These are phyloP conservation scores for Bombus affinis DNA, from an alignment of 1,140 invertebrate genomes.

Conservation along the genomic window DNA sequence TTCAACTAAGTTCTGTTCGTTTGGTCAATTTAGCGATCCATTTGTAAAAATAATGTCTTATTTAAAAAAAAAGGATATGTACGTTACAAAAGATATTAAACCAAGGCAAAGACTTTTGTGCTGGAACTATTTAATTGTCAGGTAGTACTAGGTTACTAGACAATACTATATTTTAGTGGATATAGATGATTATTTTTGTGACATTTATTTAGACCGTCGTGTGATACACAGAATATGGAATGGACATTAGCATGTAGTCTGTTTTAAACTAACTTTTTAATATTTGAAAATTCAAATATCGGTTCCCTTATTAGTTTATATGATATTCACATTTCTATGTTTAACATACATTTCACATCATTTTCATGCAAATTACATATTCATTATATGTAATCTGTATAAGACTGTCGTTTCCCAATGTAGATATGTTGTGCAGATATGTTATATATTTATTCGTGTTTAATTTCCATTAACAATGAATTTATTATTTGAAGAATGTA, in stretches of 20 bases:
- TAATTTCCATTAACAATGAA: background rate
- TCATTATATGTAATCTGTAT: background rate
- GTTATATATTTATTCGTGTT: background rate
- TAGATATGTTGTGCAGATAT: conserved; percentile 15
- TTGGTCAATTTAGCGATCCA: background rate
- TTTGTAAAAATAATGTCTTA: background rate
- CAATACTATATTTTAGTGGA: background rate
- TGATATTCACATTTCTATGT: background rate
- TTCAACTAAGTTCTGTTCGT: too few relatives aligned
- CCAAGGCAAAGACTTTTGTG: background rate
- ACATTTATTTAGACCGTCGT: conserved; percentile 22
- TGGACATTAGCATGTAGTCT: conserved; percentile 1
- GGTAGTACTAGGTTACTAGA: background rate
- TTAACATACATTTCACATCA: background rate
- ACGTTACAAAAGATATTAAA: background rate
- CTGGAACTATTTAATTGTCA: background rate
- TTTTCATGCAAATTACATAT: background rate
- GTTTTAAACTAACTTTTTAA: background rate
- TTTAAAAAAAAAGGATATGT: background rate
- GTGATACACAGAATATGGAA: conserved; percentile 20
- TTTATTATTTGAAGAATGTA: background rate
- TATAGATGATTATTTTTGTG: conserved; percentile 11
- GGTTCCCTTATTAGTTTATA: background rate
- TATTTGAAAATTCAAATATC: background rate
- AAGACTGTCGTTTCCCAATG: background rate